Evolutionary conservation across 2,797 vertebrate genomes (phyloP).

Genomic region (Acrocephalus scirpaceus): DNA sequence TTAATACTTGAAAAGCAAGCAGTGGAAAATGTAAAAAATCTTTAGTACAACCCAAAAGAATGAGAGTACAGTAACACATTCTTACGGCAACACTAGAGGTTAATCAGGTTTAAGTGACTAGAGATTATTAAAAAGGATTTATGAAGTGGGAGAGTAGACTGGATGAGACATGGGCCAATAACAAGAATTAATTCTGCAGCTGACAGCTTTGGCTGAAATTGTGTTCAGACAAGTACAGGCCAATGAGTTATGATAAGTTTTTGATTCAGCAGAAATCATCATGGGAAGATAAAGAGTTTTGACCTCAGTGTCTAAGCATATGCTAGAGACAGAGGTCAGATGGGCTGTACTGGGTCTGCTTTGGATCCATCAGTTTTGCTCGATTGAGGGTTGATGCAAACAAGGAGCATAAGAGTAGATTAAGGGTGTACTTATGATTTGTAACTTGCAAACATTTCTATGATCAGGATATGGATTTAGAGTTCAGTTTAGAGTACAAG

Average conservation of each 20-base stretch:
- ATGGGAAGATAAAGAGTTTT: background rate
- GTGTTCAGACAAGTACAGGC: background rate
- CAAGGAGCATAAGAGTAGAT: background rate
- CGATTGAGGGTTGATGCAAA: background rate
- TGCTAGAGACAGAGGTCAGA: background rate
- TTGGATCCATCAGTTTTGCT: background rate
- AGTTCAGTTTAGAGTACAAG: background rate
- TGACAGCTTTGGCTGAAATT: background rate
- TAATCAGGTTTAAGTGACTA: background rate
- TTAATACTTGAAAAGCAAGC: background rate
- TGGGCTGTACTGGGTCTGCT: background rate
- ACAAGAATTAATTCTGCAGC: background rate
- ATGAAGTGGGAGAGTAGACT: background rate
- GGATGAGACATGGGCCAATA: background rate
- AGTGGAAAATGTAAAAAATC: background rate
- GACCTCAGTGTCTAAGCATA: background rate
- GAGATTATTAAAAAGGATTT: background rate
- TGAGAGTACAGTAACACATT: background rate
- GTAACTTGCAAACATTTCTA: background rate
- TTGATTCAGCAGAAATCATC: background rate
- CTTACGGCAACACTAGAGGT: background rate
- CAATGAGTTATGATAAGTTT: background rate
- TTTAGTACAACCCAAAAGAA: background rate
- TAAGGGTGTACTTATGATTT: background rate
- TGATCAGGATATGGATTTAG: background rate